A percentile compares a stretch with the other conserved stretches of the same genome.
phyloP scores from a whole-genome alignment of 2,888 invertebrate species.

The Phalangium opilio region DNA sequence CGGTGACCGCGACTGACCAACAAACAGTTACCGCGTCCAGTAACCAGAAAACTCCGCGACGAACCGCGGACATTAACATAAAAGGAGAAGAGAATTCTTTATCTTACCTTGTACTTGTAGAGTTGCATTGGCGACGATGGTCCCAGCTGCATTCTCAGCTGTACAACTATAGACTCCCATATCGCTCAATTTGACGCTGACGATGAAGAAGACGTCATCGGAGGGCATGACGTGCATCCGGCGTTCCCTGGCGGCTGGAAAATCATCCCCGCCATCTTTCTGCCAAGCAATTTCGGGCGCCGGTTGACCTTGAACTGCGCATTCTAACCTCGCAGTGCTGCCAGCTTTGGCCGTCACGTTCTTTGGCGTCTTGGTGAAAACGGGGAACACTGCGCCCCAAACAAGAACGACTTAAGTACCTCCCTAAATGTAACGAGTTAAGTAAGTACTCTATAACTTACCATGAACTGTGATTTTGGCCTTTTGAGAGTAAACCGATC shows the following conservation, averaged over 20 bases:
- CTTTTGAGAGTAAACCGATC: conserved; percentile 72
- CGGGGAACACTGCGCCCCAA: conserved; percentile 53
- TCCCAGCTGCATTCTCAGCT: conserved; percentile 76
- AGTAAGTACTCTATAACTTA: conserved; percentile 32
- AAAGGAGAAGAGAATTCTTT: conserved; percentile 15
- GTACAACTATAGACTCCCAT: conserved; percentile 87
- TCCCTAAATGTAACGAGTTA: no score
- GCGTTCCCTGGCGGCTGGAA: conserved; percentile 84
- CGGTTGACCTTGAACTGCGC: conserved; percentile 78
- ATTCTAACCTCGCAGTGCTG: conserved; percentile 70
- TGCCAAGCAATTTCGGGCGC: conserved; percentile 76
- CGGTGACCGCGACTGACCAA: no score
- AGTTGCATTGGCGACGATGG: conserved; percentile 68
- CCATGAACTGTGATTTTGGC: conserved; percentile 71
- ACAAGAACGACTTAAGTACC: not conserved
- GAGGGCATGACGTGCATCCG: conserved; percentile 81
- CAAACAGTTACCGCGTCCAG: no score
- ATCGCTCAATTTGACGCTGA: conserved; percentile 74
- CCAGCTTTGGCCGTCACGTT: conserved; percentile 74
- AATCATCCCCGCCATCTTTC: conserved; percentile 77
- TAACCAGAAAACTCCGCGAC: no score
- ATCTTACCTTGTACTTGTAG: conserved; percentile 54
- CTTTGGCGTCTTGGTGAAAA: conserved; percentile 64
- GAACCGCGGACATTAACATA: no score
- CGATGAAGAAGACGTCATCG: conserved; percentile 81